These are phyloP conservation scores for Lagopus leucura DNA, from an alignment of 2,113 vertebrate species.

Conservation along the genomic window DNA sequence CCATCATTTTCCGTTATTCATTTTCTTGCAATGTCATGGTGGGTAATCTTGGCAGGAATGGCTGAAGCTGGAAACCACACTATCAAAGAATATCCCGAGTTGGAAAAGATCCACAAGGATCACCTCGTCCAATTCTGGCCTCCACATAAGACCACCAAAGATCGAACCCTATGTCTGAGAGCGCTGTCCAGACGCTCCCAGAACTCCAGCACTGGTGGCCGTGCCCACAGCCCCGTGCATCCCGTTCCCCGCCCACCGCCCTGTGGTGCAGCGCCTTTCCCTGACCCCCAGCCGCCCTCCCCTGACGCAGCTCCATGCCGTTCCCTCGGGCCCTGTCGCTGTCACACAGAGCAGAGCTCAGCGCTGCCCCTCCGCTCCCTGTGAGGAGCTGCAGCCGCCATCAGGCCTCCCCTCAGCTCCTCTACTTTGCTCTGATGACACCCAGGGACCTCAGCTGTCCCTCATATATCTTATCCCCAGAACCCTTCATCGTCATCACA, in stretches of 20 bases:
- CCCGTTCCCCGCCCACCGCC: not conserved
- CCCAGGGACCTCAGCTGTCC: not conserved
- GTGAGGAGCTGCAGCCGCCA: not conserved
- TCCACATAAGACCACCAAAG: not conserved
- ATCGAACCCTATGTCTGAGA: not conserved
- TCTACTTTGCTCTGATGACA: not conserved
- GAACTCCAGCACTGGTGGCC: not conserved
- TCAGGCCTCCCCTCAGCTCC: not conserved
- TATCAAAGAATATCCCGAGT: not conserved
- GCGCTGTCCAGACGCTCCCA: accelerated
- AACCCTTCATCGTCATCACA: not conserved
- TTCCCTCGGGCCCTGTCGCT: no score
- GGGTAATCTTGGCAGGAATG: not conserved
- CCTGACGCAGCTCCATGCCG: no score
- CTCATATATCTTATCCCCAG: not conserved
- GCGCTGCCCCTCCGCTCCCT: not conserved
- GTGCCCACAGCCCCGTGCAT: not conserved
- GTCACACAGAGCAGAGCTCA: not conserved
- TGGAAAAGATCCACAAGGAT: not conserved
- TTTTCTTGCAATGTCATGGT: not conserved
- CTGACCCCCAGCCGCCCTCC: not conserved
- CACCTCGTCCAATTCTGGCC: not conserved
- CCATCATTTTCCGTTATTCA: not conserved
- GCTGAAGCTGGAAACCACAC: not conserved
- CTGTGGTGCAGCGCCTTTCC: not conserved